Evolutionary conservation across 2,797 vertebrate species (phyloP).

Genomic region (Todus mexicanus): DNA sequence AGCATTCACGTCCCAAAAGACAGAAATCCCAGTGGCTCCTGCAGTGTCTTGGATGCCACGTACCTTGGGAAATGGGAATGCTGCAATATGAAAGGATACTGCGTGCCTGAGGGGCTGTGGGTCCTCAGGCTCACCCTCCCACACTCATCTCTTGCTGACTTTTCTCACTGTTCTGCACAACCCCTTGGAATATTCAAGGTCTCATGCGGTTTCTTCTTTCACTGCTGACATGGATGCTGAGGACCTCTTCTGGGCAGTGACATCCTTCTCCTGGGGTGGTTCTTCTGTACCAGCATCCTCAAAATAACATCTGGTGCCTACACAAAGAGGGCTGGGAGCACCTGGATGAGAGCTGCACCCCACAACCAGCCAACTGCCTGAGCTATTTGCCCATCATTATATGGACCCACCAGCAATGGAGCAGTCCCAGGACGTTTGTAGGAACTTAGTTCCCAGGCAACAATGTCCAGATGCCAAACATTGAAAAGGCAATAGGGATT

Average conservation of each 20-base stretch:
- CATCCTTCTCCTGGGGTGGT: neutral
- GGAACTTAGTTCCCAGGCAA: neutral
- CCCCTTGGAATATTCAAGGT: neutral
- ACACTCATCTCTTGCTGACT: neutral
- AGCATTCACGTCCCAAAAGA: neutral
- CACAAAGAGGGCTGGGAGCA: neutral
- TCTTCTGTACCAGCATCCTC: neutral
- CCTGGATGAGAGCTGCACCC: neutral
- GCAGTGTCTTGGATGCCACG: neutral
- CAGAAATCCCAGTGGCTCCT: neutral
- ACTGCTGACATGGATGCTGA: neutral
- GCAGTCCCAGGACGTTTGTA: fast-evolving
- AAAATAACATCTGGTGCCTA: neutral
- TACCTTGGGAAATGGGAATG: neutral
- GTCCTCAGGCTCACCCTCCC: neutral
- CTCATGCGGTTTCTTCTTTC: neutral
- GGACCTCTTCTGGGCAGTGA: neutral
- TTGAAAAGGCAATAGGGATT: neutral
- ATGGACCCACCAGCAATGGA: neutral
- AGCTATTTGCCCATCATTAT: neutral
- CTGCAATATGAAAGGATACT: neutral
- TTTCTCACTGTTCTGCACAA: neutral
- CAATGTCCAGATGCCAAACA: neutral
- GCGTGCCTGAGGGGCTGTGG: neutral
- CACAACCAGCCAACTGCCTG: neutral